Percentiles rank a stretch among this genome's conserved stretches.
Conservation (phyloP, 2,797 vertebrate genomes). For the Hypotaenidia okinawae region DNA sequence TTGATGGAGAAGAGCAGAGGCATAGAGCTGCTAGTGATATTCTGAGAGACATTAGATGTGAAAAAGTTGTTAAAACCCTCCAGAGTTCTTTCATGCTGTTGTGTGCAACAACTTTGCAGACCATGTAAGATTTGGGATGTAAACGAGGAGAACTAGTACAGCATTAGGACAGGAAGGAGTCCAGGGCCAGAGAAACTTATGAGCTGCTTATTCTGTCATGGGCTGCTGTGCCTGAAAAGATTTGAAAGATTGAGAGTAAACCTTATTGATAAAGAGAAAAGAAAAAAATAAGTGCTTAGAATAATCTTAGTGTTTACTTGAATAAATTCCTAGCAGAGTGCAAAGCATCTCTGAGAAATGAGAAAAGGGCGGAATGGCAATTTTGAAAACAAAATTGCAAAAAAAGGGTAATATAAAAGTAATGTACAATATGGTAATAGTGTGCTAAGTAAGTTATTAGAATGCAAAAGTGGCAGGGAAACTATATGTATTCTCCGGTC, state of each 20-base stretch:
- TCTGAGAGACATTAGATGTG: background rate
- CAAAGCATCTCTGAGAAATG: slow-evolving; percentile 41
- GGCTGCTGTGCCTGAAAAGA: background rate
- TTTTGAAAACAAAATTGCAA: slow-evolving; percentile 64
- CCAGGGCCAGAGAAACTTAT: background rate
- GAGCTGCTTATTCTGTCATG: background rate
- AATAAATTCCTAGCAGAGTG: slow-evolving; percentile 11
- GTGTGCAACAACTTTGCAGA: background rate
- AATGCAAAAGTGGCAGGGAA: slow-evolving; percentile 33
- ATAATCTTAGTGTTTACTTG: slow-evolving; percentile 7
- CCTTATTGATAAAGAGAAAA: background rate
- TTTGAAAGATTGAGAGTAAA: background rate
- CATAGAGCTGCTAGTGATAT: background rate
- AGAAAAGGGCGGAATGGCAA: slow-evolving; percentile 43
- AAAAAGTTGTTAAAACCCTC: background rate
- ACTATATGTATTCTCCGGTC: slow-evolving; percentile 22
- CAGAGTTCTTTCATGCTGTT: background rate
- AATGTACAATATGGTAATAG: slow-evolving; percentile 38
- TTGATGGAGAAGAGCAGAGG: background rate
- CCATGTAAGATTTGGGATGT: background rate
- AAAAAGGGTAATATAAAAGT: slow-evolving; percentile 53
- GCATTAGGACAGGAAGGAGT: background rate
- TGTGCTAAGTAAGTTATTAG: slow-evolving; percentile 67
- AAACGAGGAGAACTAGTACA: background rate
- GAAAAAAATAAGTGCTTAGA: background rate